These are phyloP conservation scores for Chalcis sispes DNA, from an alignment of 2,888 invertebrate species.

Conservation along the genomic window DNA sequence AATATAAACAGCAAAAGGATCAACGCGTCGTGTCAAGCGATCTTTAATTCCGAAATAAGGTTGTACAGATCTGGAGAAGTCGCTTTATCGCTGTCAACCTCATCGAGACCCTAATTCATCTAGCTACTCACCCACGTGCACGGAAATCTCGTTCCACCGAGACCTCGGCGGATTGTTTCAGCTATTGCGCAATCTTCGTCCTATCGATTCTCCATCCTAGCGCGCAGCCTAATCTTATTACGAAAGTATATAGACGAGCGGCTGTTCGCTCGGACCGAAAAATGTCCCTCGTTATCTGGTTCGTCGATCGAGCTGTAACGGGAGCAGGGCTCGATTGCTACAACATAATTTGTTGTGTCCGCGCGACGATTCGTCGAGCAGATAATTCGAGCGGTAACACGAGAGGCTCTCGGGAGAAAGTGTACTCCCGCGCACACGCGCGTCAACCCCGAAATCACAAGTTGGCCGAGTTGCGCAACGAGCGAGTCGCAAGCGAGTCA, in stretches of 20 bases:
- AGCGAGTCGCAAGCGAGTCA: background rate
- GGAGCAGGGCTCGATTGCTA: constrained; percentile 11
- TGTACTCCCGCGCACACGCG: background rate
- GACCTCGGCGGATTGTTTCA: background rate
- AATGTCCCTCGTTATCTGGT: constrained; percentile 21
- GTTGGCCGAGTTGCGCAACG: background rate
- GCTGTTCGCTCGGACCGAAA: background rate
- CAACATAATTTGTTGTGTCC: constrained; percentile 20
- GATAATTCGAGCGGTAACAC: background rate
- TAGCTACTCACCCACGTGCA: background rate
- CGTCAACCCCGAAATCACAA: background rate
- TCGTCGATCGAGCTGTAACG: background rate
- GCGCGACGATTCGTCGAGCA: background rate
- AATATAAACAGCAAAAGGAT: too few relatives aligned
- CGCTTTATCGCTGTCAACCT: constrained; percentile 7
- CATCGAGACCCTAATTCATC: constrained; percentile 27
- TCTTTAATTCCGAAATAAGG: too few relatives aligned
- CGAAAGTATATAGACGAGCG: background rate
- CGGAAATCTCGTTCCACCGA: background rate
- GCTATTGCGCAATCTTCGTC: background rate
- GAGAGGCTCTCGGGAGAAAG: background rate
- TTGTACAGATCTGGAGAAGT: too few relatives aligned
- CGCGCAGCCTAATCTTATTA: background rate
- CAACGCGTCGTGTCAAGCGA: too few relatives aligned
- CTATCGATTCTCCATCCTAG: constrained; percentile 31